Conservation (phyloP, 2,888 invertebrate genomes). For the Drosophila maculinotata region DNA sequence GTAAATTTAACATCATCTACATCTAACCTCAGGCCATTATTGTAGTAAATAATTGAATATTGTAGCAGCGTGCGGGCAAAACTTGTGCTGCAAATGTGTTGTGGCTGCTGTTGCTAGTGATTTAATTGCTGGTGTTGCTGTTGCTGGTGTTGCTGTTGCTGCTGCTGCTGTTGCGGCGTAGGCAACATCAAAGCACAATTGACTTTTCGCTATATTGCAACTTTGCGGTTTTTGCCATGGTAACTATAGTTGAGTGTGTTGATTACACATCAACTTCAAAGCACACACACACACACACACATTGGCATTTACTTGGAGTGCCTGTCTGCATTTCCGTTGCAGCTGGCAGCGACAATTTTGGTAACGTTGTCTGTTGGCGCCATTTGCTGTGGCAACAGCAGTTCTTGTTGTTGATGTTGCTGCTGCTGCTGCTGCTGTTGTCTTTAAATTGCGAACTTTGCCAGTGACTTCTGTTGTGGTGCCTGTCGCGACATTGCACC, state of each 20-base stretch:
- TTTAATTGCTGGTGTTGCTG: conserved; percentile 29
- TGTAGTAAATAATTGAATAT: conserved; percentile 75
- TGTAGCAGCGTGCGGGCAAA: conserved; percentile 58
- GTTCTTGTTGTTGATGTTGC: conserved; percentile 29
- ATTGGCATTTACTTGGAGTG: conserved; percentile 21
- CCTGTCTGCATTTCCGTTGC: conserved; percentile 64
- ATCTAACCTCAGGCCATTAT: conserved; percentile 58
- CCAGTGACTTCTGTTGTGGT: conserved; percentile 56
- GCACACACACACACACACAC: no score
- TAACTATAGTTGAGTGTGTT: conserved; percentile 40
- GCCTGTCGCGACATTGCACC: conserved; percentile 33
- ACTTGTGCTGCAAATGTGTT: conserved; percentile 55
- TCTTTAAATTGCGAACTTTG: conserved; percentile 68
- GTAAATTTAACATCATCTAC: conserved; percentile 32
- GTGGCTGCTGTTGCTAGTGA: conserved; percentile 52
- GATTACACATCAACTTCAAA: conserved; percentile 44
- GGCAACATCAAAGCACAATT: conserved; percentile 75
- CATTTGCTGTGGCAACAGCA: conserved; percentile 47
- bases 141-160: conserved; percentile 21
- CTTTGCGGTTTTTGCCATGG: conserved; percentile 64
- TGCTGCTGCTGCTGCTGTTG: conserved; percentile 38
- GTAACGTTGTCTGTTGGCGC: conserved; percentile 44
- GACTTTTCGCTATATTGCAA: conserved; percentile 74
- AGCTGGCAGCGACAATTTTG: conserved; percentile 59
- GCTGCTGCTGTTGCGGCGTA: conserved; percentile 40